A percentile compares a stretch with the other conserved stretches of the same genome.
Conservation (phyloP, 1,140 invertebrate genomes). For the Sminthurides bifidus region DNA sequence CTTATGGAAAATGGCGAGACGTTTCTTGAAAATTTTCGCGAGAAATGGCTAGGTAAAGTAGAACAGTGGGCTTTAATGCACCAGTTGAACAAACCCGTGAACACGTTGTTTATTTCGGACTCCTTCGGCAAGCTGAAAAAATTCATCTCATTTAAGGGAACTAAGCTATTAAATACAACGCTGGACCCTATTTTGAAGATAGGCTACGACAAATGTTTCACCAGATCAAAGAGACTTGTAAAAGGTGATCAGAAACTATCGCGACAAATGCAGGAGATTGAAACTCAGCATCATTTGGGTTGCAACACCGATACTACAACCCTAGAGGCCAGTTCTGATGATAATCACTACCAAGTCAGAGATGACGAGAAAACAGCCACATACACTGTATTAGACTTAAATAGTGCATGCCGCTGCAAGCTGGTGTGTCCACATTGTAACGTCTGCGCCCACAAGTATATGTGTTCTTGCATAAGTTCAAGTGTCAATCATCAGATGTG, state of each 20-base stretch:
- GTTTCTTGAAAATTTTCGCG: conserved; percentile 13
- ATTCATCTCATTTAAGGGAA: conserved; percentile 29
- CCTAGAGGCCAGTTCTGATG: neutral
- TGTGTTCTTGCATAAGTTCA: conserved; percentile 16
- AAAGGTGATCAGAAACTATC: conserved; percentile 26
- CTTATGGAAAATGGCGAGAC: neutral
- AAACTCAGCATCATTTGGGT: conserved; percentile 2
- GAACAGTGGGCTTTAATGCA: conserved; percentile 19
- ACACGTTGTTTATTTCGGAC: conserved; percentile 14
- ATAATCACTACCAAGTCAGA: neutral
- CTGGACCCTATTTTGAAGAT: conserved; percentile 27
- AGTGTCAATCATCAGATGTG: conserved; percentile 9
- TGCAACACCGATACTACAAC: neutral
- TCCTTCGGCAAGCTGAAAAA: conserved; percentile 24
- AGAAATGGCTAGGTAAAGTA: conserved; percentile 7
- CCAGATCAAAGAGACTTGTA: conserved; percentile 20
- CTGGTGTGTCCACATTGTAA: conserved; percentile 12
- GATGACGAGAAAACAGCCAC: neutral
- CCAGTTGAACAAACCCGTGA: conserved; percentile 6
- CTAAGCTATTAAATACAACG: conserved; percentile 9
- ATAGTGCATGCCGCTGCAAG: conserved; percentile 19
- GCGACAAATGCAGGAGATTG: conserved; percentile 6
- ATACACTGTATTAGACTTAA: conserved; percentile 11
- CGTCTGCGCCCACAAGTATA: conserved; percentile 20
- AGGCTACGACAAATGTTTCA: conserved; percentile 29